Base-by-base conservation (phyloP, 2,888 invertebrate genomes). In the Thumatha senex region DNA sequence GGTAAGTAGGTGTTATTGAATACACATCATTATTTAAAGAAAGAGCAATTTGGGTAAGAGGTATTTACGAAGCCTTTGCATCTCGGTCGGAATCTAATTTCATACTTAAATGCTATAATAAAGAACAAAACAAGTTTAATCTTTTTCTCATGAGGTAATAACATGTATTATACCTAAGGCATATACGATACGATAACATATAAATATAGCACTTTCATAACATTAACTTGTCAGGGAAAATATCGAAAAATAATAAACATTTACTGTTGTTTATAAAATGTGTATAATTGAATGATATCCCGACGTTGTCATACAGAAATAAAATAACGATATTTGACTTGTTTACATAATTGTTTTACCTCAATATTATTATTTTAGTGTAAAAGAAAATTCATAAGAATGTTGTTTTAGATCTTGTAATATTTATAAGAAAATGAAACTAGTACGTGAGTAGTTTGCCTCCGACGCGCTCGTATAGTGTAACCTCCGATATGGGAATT, bases 311-410 rank as follows among this genome's bases (percentile, higher is more conserved):
- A 48, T 12, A 40, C 45, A 40, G 36, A 40, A 40, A 45, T 30
- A 35, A 40, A 40, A 46, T 51, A 41, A 51, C 29, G 46, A 41
- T 51, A 46, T 46, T 46, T 51, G 46, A 51, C 46, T 40, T 51
- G 15, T 46, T 46, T 33, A 46, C 50, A 36, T 51, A 38, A 24
- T 4, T 24, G 18, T 24, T 24, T 24, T 4, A 5, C 18, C 18
- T 24, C 5, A 24, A 24, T 5, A 24, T 24, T 24, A 24, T 2
- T 5, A 24, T 4, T 24, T 24, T 24, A 24, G 18, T 24, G 18
- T 24, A 24, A 24, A 24, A 24, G 18, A 24, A 24, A 24, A 24
- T 24, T 24, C 18, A 24, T 24, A 24, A 24, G 5, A 24, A 24
- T 24, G 18, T 24, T n/a, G n/a, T n/a, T n/a, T n/a, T n/a, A 24